These are phyloP conservation scores for Lagocephalus sceleratus DNA, from an alignment of 2,797 vertebrate genomes.

Conservation along the genomic window DNA sequence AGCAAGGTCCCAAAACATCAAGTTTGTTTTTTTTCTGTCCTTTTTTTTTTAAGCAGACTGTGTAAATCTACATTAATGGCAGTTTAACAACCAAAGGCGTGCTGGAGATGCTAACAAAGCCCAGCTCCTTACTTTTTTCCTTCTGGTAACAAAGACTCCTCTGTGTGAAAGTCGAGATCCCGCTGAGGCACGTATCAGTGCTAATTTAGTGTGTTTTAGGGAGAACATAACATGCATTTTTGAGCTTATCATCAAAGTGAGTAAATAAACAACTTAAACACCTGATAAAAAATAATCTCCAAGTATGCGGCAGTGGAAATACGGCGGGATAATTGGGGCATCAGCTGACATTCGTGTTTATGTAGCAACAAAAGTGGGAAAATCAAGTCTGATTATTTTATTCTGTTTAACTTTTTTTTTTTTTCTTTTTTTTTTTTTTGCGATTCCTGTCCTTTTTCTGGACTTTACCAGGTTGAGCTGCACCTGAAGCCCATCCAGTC, in stretches of 20 bases:
- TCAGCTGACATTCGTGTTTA: slow-evolving; percentile 11
- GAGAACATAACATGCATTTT: slow-evolving; percentile 52
- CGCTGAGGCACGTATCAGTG: slow-evolving; percentile 55
- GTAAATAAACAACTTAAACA: slow-evolving; percentile 57
- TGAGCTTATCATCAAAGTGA: slow-evolving; percentile 61
- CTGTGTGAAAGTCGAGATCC: slow-evolving; percentile 72
- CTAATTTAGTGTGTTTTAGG: slow-evolving; percentile 54
- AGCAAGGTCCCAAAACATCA: slow-evolving; percentile 21
- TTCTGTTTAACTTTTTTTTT: neutral
- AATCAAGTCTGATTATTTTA: neutral
- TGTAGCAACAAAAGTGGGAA: slow-evolving; percentile 17
- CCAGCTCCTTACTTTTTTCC: slow-evolving; percentile 17
- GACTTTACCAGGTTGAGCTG: slow-evolving; percentile 80
- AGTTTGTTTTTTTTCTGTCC: slow-evolving; percentile 35
- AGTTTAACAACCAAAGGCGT: slow-evolving; percentile 46
- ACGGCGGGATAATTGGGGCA: slow-evolving; percentile 6
- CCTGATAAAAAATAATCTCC: slow-evolving; percentile 56
- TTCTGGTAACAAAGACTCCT: slow-evolving; percentile 65
- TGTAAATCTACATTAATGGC: slow-evolving; percentile 50
- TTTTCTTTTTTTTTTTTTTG: neutral
- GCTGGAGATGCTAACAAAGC: slow-evolving; percentile 49
- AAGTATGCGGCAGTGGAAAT: slow-evolving; percentile 31
- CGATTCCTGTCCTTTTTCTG: slow-evolving; percentile 18
- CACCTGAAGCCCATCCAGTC: slow-evolving; percentile 93
- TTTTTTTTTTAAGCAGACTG: slow-evolving; percentile 46